phyloP scores from a whole-genome alignment of 2,888 invertebrate species.

The Lycaena phlaeas region DNA sequence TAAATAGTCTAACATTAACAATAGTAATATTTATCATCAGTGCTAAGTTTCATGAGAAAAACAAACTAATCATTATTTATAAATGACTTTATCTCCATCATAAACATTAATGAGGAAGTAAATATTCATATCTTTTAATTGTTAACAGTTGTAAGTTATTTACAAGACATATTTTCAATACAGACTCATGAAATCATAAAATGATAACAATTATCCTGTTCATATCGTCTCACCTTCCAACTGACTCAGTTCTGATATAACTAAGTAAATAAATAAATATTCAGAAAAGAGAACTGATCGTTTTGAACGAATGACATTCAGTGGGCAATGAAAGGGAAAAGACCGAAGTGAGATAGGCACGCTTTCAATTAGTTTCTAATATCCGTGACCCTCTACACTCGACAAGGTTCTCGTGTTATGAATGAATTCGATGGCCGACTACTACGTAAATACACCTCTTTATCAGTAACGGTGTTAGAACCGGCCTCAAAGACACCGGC shows the following conservation, averaged over 20 bases:
- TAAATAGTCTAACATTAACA: no score
- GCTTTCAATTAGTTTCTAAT: slow-evolving; percentile 8
- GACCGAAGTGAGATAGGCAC: slow-evolving; percentile 1
- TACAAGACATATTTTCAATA: background rate
- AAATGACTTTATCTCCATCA: background rate
- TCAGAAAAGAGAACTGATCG: slow-evolving; percentile 3
- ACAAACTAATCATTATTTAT: background rate
- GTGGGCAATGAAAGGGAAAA: slow-evolving; percentile 4
- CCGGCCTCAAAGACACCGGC: slow-evolving; percentile 49
- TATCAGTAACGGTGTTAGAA: slow-evolving; percentile 61
- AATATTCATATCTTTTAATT: slow-evolving; percentile 5
- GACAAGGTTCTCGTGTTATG: background rate
- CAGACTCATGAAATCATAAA: background rate
- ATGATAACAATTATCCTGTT: slow-evolving; percentile 1
- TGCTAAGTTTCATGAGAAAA: background rate
- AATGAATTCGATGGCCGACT: slow-evolving; percentile 16
- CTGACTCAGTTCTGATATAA: slow-evolving; percentile 1
- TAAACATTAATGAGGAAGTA: slow-evolving; percentile 9
- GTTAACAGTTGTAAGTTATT: slow-evolving; percentile 5
- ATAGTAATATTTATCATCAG: no score
- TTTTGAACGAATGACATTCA: slow-evolving; percentile 1
- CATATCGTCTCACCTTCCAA: background rate
- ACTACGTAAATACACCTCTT: slow-evolving; percentile 41
- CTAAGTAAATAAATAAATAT: slow-evolving; percentile 3
- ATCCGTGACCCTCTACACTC: slow-evolving; percentile 1